Conservation (phyloP, 2,113 vertebrate species). For the Malurus melanocephalus region DNA sequence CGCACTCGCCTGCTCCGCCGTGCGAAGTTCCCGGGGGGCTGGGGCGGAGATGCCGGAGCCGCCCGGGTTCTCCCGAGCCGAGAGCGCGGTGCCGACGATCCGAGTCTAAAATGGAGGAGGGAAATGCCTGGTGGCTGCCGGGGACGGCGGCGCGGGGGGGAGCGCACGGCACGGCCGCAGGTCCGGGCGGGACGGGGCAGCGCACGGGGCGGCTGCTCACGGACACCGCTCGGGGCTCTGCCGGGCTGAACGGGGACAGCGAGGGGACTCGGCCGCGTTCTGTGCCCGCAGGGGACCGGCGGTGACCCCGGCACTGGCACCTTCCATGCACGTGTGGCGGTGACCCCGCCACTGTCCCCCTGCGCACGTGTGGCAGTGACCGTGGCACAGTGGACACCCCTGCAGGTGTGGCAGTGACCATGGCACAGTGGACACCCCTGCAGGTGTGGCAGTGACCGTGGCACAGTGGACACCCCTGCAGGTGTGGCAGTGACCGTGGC, state of each 20-base stretch:
- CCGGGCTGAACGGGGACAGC: neutral
- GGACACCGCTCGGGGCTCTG: neutral
- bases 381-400: neutral
- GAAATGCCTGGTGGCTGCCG: slow-evolving; percentile 25
- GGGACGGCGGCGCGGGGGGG: neutral
- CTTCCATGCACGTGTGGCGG: neutral
- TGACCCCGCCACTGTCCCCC: no score
- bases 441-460: rapidly evolving
- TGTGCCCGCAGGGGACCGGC: neutral
- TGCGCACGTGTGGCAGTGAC: neutral
- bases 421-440: rapidly evolving
- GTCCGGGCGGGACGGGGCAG: neutral
- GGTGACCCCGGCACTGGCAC: rapidly evolving
- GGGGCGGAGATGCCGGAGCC: neutral
- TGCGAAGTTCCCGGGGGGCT: neutral
- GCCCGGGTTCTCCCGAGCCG: neutral
- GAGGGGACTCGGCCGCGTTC: neutral
- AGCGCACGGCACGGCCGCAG: neutral
- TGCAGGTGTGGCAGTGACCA: rapidly evolving
- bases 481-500: rapidly evolving
- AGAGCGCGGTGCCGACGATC: neutral
- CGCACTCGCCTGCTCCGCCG: neutral
- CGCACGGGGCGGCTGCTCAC: neutral
- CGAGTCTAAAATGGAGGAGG: slow-evolving; percentile 52
- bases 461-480: rapidly evolving